Conservation (phyloP, 2,797 vertebrate genomes). For the Neosalanx taihuensis region DNA sequence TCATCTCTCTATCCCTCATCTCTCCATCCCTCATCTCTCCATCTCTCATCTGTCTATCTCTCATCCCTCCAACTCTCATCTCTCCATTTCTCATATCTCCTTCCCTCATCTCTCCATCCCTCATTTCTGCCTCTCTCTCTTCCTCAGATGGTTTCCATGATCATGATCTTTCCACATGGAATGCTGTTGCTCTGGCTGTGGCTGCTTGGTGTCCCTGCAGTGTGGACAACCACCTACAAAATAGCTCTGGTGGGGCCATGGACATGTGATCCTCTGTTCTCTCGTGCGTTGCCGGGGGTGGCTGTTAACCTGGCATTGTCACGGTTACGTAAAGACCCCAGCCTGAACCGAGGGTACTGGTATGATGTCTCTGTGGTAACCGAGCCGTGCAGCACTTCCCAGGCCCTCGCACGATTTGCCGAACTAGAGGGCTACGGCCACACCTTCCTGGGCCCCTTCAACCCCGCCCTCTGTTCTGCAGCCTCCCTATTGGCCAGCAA, state of each 20-base stretch:
- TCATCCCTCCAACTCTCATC: too few species aligned
- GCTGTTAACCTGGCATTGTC: conserved; percentile 8
- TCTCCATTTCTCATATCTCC: too few species aligned
- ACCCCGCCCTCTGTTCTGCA: conserved; percentile 74
- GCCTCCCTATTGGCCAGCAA: conserved; percentile 74
- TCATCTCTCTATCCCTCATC: too few species aligned
- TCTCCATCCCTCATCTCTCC: too few species aligned
- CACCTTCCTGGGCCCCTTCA: conserved; percentile 77
- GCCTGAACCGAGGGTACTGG: conserved; percentile 60
- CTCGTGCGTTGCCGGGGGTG: not conserved
- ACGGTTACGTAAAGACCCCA: not conserved
- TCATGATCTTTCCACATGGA: not conserved
- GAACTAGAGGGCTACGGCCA: conserved; percentile 69
- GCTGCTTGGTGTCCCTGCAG: not conserved
- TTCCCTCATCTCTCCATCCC: not conserved
- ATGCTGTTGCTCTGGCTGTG: conserved; percentile 1
- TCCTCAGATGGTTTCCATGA: not conserved
- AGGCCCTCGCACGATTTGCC: conserved; percentile 66
- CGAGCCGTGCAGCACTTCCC: conserved; percentile 46
- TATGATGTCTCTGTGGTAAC: conserved; percentile 68
- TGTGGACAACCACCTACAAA: conserved; percentile 4
- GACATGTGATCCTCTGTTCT: conserved; percentile 11
- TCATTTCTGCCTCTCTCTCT: conserved; percentile 3
- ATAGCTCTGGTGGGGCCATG: conserved; percentile 10
- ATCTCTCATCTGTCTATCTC: too few species aligned